These are phyloP conservation scores for Hippocampus zosterae DNA, from an alignment of 2,113 vertebrate genomes.

Conservation along the genomic window DNA sequence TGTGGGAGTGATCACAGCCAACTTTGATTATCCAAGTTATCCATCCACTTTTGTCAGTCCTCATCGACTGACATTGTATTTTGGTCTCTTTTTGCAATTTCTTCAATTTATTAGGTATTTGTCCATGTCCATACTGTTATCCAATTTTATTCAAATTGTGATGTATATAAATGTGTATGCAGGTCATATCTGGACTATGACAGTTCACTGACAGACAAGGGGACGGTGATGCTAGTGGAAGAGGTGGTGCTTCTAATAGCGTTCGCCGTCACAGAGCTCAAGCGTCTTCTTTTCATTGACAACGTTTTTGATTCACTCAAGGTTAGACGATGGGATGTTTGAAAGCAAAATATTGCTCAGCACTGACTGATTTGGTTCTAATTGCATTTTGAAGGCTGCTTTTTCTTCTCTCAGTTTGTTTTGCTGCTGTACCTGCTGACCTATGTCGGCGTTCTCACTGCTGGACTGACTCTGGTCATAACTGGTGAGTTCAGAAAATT, in stretches of 20 bases:
- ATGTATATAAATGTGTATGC: conserved; percentile 8
- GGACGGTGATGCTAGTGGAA: conserved; percentile 75
- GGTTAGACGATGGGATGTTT: conserved; percentile 56
- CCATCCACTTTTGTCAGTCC: too few species aligned
- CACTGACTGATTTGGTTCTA: too few species aligned
- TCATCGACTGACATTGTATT: too few species aligned
- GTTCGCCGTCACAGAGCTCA: conserved; percentile 70
- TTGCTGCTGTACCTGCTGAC: conserved; percentile 83
- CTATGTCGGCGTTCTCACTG: conserved; percentile 78
- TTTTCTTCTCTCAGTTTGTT: conserved; percentile 70
- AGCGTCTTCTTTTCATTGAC: conserved; percentile 82
- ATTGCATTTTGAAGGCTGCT: background rate
- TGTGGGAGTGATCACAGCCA: too few species aligned
- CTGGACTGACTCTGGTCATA: conserved; percentile 84
- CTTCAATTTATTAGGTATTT: too few species aligned
- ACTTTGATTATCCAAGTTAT: too few species aligned
- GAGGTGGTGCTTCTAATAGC: conserved; percentile 68
- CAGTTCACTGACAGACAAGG: conserved; percentile 76
- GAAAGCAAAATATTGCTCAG: background rate
- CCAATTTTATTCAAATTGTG: too few species aligned
- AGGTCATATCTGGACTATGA: conserved; percentile 80
- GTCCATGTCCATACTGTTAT: too few species aligned
- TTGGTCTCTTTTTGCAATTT: too few species aligned
- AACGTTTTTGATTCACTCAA: conserved; percentile 84
- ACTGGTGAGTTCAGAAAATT: conserved; percentile 70